Conservation (phyloP, 2,888 invertebrate genomes). For the Aelia acuminata region DNA sequence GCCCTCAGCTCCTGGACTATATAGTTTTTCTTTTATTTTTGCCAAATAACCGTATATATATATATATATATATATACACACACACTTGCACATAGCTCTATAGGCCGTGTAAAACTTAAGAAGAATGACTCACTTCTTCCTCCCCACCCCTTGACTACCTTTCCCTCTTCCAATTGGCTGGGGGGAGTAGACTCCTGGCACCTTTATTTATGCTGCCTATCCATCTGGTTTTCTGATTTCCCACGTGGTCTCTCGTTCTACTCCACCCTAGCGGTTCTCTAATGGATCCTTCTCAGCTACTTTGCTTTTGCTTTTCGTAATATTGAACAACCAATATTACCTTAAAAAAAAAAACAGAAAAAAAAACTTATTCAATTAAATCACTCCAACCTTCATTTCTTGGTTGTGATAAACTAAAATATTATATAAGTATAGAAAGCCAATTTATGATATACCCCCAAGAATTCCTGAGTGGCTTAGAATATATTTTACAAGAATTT, state of each 20-base stretch:
- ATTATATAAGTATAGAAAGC: too few relatives aligned
- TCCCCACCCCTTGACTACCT: neutral
- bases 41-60: too few relatives aligned
- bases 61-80: neutral
- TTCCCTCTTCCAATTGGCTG: neutral
- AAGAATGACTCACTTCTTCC: neutral
- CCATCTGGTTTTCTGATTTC: slow-evolving; percentile 9
- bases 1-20: too few relatives aligned
- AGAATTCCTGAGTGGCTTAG: too few relatives aligned
- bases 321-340: neutral
- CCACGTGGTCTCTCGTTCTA: neutral
- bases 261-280: neutral
- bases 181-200: neutral
- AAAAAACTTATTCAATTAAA: neutral
- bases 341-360: too few relatives aligned
- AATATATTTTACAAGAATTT: too few relatives aligned
- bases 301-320: neutral
- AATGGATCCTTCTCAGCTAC: neutral
- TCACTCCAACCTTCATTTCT: neutral
- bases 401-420: too few relatives aligned
- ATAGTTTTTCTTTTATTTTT: too few relatives aligned
- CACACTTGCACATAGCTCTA: neutral
- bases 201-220: neutral
- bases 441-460: too few relatives aligned
- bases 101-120: neutral